Conservation (phyloP, 2,797 vertebrate genomes). For the Fistularia tabacaria region DNA sequence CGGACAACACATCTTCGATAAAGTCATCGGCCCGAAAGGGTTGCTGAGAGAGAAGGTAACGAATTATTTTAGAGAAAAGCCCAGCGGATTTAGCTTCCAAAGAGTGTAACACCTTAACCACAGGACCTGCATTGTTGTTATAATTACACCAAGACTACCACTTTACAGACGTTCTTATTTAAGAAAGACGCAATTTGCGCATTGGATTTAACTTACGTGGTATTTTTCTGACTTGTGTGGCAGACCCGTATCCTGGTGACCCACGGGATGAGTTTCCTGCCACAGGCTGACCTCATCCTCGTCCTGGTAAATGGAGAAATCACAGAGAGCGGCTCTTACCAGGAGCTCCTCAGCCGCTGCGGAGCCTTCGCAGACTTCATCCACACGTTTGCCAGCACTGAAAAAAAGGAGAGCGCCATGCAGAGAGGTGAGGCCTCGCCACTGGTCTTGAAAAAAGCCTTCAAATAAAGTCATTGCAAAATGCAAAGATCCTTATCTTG, state of each 20-base stretch:
- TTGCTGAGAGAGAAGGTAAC: slow-evolving; percentile 86
- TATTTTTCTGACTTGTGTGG: slow-evolving; percentile 44
- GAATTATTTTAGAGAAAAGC: neutral
- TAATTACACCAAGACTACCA: slow-evolving; percentile 34
- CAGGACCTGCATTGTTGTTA: slow-evolving; percentile 31
- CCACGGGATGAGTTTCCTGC: slow-evolving; percentile 84
- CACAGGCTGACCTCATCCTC: slow-evolving; percentile 85
- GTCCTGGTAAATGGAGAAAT: slow-evolving; percentile 86
- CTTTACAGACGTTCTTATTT: slow-evolving; percentile 43
- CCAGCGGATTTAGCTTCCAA: slow-evolving; percentile 1
- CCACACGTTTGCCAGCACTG: slow-evolving; percentile 70
- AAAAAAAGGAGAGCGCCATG: slow-evolving; percentile 67
- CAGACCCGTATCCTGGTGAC: slow-evolving; percentile 95
- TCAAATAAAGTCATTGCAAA: neutral
- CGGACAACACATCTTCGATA: slow-evolving; percentile 89
- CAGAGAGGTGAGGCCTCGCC: slow-evolving; percentile 72
- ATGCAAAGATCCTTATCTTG: neutral
- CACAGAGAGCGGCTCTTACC: slow-evolving; percentile 89
- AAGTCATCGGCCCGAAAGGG: slow-evolving; percentile 86
- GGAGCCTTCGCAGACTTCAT: slow-evolving; percentile 89
- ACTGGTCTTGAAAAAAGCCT: neutral
- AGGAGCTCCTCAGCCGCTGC: slow-evolving; percentile 84
- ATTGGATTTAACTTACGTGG: slow-evolving; percentile 38
- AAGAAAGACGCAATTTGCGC: slow-evolving; percentile 33
- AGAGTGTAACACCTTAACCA: slow-evolving; percentile 30